Base-by-base conservation (phyloP, 2,797 vertebrate species). In the Melanotaenia nigrans region DNA sequence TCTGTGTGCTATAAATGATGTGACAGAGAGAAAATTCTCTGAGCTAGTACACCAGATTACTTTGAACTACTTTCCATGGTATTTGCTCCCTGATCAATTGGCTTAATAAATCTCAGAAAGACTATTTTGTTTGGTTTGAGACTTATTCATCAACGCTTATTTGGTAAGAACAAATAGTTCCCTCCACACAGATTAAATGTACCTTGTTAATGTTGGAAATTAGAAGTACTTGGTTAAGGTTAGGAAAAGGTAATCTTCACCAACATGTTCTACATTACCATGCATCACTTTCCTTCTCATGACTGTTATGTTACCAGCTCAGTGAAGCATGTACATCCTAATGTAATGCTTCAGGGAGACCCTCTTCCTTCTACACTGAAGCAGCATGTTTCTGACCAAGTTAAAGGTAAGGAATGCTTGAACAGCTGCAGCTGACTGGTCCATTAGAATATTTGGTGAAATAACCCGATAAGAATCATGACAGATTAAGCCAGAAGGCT, bases 401-500 rank as follows among this genome's bases (percentile, higher is more conserved):
- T 24, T 25, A 13, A 11, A 25, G 25, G 49, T 53, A 13, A 53
- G 22, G 22, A 24, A 11, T 3, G n/a, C n/a, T 51, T 53, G n/a
- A 25, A 11, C 22, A 53, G 49, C 5, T 24, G 0, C 4, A 51
- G 8, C n/a, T 11, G 3, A 51, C 5, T 12, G 22, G n/a, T 53
- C 61, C 57, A 40, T 57, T 57, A 16, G 32, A 47, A 42, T 67
- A 38, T 59, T 70, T 10, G 14, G 66, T 59, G 25, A 36, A 69
- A 30, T 35, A 40, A 75, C 32, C 28, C 1, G 40, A 35, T 70
- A 59, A 71, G 24, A 57, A 40, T 38, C 22, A 53, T 12, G 22
- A 53, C 49, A 25, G 38, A 71, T 59, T 3, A 14, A 61, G 47
- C 71, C 16, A 2, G 68, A 68, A 65, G 28, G 30, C 36, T 71